Evolutionary conservation across 2,888 invertebrate genomes (phyloP).

Genomic region (Eustalomyia histrio): DNA sequence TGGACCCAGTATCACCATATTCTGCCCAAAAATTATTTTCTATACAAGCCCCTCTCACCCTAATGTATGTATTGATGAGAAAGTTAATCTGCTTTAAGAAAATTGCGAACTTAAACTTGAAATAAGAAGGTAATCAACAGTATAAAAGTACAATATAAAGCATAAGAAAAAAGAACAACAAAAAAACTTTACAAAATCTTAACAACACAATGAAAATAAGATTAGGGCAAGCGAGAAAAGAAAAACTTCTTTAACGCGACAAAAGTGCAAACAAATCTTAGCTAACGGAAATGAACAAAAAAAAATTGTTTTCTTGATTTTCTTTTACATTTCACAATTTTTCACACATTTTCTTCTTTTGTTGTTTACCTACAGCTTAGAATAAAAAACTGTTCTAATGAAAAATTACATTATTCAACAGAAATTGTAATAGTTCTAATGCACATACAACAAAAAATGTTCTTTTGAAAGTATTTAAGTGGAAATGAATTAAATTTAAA

Average conservation of each 20-base stretch:
- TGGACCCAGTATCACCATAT: too few relatives aligned
- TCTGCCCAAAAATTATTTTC: too few relatives aligned
- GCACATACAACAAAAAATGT: neutral
- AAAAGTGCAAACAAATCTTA: constrained; percentile 56
- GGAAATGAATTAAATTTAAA: neutral
- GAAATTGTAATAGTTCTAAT: neutral
- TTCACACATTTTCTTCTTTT: constrained; percentile 43
- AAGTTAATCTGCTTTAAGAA: constrained; percentile 54
- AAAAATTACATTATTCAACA: neutral
- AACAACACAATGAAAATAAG: constrained; percentile 48
- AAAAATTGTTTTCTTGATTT: constrained; percentile 41
- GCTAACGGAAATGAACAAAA: constrained; percentile 56
- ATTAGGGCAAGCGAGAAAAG: constrained; percentile 45
- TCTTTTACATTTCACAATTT: constrained; percentile 42
- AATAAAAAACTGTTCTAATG: neutral
- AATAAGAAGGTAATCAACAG: constrained; percentile 57
- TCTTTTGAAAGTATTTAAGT: neutral
- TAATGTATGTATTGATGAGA: constrained; percentile 20
- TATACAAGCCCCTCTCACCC: too few relatives aligned
- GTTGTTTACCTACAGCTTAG: constrained; percentile 1
- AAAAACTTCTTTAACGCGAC: constrained; percentile 38
- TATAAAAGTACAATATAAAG: constrained; percentile 19
- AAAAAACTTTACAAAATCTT: constrained; percentile 29
- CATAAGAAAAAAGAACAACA: constrained; percentile 13
- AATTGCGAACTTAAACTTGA: constrained; percentile 64